phyloP scores from a whole-genome alignment of 2,797 vertebrate genomes.

The Myiotriccus ornatus region DNA sequence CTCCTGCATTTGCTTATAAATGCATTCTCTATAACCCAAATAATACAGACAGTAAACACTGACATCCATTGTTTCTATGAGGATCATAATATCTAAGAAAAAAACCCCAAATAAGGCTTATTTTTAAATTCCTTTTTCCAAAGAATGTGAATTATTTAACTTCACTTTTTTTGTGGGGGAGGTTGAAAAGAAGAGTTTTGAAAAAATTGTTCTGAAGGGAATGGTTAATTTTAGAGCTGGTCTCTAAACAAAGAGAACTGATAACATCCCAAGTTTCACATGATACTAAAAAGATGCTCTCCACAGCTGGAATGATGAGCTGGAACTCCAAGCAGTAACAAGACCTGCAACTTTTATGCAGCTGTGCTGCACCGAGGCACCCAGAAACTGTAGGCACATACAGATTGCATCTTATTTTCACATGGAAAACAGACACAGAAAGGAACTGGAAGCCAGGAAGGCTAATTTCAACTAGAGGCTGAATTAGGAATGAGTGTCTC shows the following conservation, averaged over 20 bases:
- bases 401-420: background rate
- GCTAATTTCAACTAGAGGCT: background rate
- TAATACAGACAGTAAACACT: background rate
- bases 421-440: background rate
- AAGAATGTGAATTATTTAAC: background rate
- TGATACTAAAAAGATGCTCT: background rate
- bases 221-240: background rate
- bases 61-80: background rate
- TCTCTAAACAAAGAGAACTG: background rate
- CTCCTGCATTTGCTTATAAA: background rate
- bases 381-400: background rate
- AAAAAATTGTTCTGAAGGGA: background rate
- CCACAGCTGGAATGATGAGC: background rate
- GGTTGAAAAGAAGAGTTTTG: background rate
- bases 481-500: background rate
- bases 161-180: rapidly evolving
- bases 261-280: background rate
- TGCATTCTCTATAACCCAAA: background rate
- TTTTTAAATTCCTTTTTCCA: background rate
- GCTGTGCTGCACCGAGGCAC: background rate
- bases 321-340: background rate
- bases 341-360: background rate
- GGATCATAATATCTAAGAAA: background rate
- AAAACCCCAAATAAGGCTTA: background rate
- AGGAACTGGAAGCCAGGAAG: background rate